Conservation (phyloP, 2,888 invertebrate species). For the Cosmopolites sordidus region DNA sequence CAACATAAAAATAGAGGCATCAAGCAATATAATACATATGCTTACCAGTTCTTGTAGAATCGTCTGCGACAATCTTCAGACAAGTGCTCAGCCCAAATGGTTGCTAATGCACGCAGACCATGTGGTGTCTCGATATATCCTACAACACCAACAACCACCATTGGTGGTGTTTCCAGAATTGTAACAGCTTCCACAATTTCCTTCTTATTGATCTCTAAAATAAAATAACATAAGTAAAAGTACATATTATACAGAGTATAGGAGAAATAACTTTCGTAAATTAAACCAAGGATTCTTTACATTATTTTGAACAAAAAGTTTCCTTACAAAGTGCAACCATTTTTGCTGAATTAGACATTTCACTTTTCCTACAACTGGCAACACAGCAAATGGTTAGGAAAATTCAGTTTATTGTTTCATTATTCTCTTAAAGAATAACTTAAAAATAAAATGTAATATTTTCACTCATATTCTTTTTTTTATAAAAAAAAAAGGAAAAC, state of each 20-base stretch:
- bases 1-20: not conserved
- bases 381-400: too few species aligned
- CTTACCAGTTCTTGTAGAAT: conserved; percentile 99
- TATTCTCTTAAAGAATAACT: too few species aligned
- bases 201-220: conserved; percentile 95
- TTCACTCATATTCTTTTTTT: too few species aligned
- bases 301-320: too few species aligned
- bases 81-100: conserved; percentile 98
- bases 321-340: too few species aligned
- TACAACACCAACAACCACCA: conserved; percentile 95
- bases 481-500: too few species aligned
- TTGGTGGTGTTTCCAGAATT: conserved; percentile 95
- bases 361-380: too few species aligned
- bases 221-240: not conserved
- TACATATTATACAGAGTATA: not conserved
- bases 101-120: conserved; percentile 90
- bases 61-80: conserved; percentile 97
- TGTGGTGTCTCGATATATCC: conserved; percentile 99
- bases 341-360: too few species aligned
- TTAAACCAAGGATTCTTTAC: too few species aligned
- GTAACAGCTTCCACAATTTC: conserved; percentile 99
- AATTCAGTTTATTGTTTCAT: too few species aligned
- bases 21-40: conserved; percentile 22
- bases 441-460: too few species aligned
- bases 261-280: too few species aligned